Percentiles rank a stretch among this genome's conserved stretches.
Conservation (phyloP, 2,888 invertebrate genomes). For the Cyaniris semiargus region DNA sequence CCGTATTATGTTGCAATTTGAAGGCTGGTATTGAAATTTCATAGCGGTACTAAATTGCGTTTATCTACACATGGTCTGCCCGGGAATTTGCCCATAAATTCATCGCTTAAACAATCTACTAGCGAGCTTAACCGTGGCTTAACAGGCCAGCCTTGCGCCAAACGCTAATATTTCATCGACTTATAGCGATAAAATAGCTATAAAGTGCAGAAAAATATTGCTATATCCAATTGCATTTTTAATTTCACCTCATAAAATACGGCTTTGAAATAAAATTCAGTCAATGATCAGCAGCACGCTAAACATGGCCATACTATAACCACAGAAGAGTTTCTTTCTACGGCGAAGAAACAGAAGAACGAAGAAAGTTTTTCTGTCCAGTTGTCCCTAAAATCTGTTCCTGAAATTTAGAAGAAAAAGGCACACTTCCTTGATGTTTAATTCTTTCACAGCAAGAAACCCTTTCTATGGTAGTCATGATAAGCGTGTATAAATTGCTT, state of each 20-base stretch:
- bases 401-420: too few species aligned
- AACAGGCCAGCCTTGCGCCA: not conserved
- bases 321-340: too few species aligned
- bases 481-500: too few species aligned
- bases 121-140: not conserved
- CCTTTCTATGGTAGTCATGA: too few species aligned
- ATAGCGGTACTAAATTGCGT: not conserved
- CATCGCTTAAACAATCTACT: constrained; percentile 6
- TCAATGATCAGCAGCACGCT: not conserved
- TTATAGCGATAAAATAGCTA: not conserved
- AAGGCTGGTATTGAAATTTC: constrained; percentile 17
- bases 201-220: constrained; percentile 11
- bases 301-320: too few species aligned
- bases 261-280: not conserved
- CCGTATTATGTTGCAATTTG: not conserved
- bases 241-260: not conserved
- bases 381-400: too few species aligned
- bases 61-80: not conserved
- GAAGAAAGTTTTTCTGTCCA: too few species aligned
- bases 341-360: too few species aligned
- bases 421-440: too few species aligned
- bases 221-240: not conserved
- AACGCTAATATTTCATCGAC: constrained; percentile 17
- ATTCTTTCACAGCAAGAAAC: too few species aligned
- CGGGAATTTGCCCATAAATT: not conserved